Conservation (phyloP, 2,797 vertebrate species). For the Discoglossus pictus region DNA sequence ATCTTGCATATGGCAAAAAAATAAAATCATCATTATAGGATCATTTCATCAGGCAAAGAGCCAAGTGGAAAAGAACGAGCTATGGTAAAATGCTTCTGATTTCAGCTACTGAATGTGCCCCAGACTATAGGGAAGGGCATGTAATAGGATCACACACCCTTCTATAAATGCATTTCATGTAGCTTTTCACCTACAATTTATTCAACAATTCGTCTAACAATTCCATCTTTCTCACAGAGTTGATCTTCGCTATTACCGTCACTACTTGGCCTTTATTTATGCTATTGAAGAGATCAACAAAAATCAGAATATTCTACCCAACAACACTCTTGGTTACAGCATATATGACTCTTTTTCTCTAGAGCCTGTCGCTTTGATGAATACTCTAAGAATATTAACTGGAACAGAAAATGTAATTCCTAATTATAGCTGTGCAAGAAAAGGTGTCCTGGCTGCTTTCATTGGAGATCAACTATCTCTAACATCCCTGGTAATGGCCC, state of each 20-base stretch:
- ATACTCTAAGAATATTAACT: slow-evolving; percentile 15
- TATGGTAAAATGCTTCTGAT: too few relatives aligned
- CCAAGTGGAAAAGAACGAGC: too few relatives aligned
- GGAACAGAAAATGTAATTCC: neutral
- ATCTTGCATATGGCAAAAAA: too few relatives aligned
- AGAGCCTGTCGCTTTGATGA: slow-evolving; percentile 9
- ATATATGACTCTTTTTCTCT: slow-evolving; percentile 14
- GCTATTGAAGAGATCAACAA: slow-evolving; percentile 24
- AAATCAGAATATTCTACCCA: slow-evolving; percentile 17
- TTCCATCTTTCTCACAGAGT: too few relatives aligned
- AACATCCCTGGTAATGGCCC: slow-evolving; percentile 13
- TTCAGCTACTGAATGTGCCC: too few relatives aligned
- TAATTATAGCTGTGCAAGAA: slow-evolving; percentile 2
- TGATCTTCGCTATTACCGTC: slow-evolving; percentile 24
- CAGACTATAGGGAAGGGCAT: too few relatives aligned
- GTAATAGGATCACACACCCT: too few relatives aligned
- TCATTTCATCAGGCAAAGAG: too few relatives aligned
- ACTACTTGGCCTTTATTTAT: slow-evolving; percentile 16
- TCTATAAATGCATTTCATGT: too few relatives aligned
- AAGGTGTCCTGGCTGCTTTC: slow-evolving; percentile 14
- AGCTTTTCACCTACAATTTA: too few relatives aligned
- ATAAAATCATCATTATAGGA: too few relatives aligned
- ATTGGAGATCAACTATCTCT: slow-evolving; percentile 22
- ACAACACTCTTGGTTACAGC: slow-evolving; percentile 18
- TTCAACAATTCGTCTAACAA: too few relatives aligned